phyloP scores from a whole-genome alignment of 2,113 vertebrate species.

The Glaucomys volans region DNA sequence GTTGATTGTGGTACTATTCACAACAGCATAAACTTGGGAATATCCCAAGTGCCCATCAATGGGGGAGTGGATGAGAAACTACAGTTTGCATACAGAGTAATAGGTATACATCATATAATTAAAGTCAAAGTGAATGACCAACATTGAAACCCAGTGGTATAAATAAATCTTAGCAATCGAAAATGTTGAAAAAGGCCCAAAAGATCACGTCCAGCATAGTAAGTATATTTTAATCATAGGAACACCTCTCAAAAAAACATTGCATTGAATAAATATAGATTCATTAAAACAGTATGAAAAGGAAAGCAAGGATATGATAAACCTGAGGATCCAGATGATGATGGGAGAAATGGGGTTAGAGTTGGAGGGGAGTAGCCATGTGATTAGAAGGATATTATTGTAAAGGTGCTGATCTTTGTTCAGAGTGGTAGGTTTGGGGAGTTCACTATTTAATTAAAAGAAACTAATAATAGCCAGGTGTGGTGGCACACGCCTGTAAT shows the following conservation, averaged over 20 bases:
- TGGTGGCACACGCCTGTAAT: too few relatives aligned
- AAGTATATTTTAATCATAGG: not conserved
- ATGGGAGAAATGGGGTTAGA: not conserved
- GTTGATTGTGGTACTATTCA: not conserved
- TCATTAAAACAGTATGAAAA: not conserved
- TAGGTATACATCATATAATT: not conserved
- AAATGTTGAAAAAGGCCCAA: not conserved
- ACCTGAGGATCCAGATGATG: not conserved
- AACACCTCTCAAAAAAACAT: not conserved
- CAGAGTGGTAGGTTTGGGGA: not conserved
- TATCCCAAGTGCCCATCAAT: not conserved
- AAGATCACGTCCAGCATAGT: not conserved
- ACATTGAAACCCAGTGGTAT: not conserved
- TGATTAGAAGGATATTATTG: not conserved
- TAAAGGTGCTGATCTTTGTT: not conserved
- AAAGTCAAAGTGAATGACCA: not conserved
- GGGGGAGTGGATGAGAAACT: not conserved
- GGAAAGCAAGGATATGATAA: not conserved
- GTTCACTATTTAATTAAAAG: not conserved
- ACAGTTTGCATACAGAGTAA: not conserved
- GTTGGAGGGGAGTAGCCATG: not conserved
- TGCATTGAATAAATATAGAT: not conserved
- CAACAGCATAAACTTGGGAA: not conserved
- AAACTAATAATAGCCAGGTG: not conserved
- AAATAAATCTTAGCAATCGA: not conserved